These are phyloP conservation scores for Pygoscelis antarcticus DNA, from an alignment of 2,113 vertebrate genomes.

Conservation along the genomic window DNA sequence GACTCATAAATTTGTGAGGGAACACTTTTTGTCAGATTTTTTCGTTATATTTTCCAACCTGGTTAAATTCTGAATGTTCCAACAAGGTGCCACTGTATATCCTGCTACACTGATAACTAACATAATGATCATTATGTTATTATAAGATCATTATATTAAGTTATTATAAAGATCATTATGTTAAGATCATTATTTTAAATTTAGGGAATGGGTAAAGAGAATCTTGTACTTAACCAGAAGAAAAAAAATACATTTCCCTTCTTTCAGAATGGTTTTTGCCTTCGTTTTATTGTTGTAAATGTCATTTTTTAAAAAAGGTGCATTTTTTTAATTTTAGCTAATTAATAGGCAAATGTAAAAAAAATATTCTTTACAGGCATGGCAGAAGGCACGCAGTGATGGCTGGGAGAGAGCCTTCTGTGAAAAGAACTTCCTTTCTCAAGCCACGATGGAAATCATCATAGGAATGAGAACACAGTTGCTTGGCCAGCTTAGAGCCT, in stretches of 20 bases:
- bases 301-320: background rate
- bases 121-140: too few relatives aligned
- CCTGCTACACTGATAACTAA: background rate
- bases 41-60: background rate
- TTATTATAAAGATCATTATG: too few relatives aligned
- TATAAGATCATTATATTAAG: too few relatives aligned
- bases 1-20: background rate
- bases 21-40: background rate
- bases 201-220: background rate
- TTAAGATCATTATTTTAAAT: too few relatives aligned
- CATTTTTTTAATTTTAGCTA: background rate
- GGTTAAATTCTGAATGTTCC: background rate
- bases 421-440: conserved; percentile 94
- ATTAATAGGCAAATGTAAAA: background rate
- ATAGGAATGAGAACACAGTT: conserved; percentile 92
- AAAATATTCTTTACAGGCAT: conserved; percentile 77
- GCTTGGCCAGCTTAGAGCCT: conserved; percentile 92
- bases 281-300: background rate
- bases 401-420: conserved; percentile 94
- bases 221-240: background rate
- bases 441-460: conserved; percentile 95
- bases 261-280: background rate
- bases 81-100: background rate
- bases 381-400: conserved; percentile 92
- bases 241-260: background rate